phyloP scores from a whole-genome alignment of 2,113 vertebrate species.

The Pituophis catenifer region DNA sequence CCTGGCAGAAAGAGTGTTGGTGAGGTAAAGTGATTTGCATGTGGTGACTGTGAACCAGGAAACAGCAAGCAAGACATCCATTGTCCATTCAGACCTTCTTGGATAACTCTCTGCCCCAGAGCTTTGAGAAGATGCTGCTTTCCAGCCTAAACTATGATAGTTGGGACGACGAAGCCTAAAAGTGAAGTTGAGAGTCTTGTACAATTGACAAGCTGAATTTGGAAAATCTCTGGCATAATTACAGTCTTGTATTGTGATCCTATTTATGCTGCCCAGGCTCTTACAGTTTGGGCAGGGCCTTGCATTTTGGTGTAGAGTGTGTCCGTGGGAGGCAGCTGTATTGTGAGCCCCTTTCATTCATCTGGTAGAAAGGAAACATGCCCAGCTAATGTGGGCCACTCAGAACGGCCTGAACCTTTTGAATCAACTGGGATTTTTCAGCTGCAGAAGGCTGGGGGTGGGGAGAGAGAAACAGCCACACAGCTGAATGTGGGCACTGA shows the following conservation, averaged over 20 bases:
- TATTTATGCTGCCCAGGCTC: neutral
- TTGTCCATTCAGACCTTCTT: neutral
- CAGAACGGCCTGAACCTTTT: conserved; percentile 2
- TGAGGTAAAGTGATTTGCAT: neutral
- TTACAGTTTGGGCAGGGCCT: neutral
- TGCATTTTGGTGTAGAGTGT: neutral
- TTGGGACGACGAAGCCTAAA: neutral
- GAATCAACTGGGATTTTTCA: conserved; percentile 22
- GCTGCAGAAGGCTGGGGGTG: accelerated
- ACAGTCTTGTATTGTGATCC: neutral
- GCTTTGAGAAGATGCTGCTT: neutral
- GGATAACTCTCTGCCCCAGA: neutral
- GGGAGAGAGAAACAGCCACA: neutral
- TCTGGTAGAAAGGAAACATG: conserved; percentile 15
- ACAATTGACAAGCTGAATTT: neutral
- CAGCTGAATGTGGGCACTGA: neutral
- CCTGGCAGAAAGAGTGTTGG: neutral
- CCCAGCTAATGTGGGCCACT: neutral
- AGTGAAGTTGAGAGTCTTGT: conserved; percentile 1
- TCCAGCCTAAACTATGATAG: neutral
- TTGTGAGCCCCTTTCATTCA: conserved; percentile 19
- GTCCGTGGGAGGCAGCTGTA: conserved; percentile 9
- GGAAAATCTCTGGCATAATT: neutral
- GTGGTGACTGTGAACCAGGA: neutral
- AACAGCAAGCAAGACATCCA: neutral